phyloP scores from a whole-genome alignment of 1,140 invertebrate species.

The Euura lappo region DNA sequence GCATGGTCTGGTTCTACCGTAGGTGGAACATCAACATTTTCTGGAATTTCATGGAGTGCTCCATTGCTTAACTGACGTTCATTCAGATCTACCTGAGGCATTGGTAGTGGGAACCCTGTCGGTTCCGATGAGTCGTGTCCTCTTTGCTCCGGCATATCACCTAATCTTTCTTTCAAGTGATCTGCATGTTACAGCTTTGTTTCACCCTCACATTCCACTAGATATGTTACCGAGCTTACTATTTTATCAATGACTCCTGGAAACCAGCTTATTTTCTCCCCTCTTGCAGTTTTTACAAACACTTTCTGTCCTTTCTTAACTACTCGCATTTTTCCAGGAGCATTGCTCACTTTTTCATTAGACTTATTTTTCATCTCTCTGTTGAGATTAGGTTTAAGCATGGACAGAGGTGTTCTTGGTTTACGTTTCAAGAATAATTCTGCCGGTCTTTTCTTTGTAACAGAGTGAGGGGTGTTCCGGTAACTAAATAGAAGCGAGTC shows the following conservation, averaged over 20 bases:
- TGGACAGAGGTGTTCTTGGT: slow-evolving; percentile 10
- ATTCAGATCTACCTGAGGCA: background rate
- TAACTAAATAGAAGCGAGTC: background rate
- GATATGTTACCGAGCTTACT: too few relatives aligned
- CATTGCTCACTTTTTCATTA: background rate
- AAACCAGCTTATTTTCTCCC: background rate
- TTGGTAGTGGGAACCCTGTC: background rate
- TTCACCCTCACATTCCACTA: too few relatives aligned
- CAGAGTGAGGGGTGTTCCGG: background rate
- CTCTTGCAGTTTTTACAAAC: background rate
- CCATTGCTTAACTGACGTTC: background rate
- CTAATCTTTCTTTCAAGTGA: background rate
- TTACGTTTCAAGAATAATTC: slow-evolving; percentile 12
- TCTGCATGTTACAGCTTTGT: too few relatives aligned
- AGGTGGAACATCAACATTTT: background rate
- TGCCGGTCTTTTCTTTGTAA: background rate
- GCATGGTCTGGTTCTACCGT: background rate
- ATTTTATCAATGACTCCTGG: background rate
- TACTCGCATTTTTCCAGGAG: background rate
- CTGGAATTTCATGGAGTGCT: background rate
- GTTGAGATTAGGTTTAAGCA: background rate
- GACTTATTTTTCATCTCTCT: background rate
- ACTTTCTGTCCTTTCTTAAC: background rate
- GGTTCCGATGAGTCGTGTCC: background rate
- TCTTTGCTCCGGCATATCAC: background rate